A percentile compares a stretch with the other conserved stretches of the same genome.
Evolutionary conservation across 2,113 vertebrate species (phyloP).

Genomic region (Callaeas wilsoni): DNA sequence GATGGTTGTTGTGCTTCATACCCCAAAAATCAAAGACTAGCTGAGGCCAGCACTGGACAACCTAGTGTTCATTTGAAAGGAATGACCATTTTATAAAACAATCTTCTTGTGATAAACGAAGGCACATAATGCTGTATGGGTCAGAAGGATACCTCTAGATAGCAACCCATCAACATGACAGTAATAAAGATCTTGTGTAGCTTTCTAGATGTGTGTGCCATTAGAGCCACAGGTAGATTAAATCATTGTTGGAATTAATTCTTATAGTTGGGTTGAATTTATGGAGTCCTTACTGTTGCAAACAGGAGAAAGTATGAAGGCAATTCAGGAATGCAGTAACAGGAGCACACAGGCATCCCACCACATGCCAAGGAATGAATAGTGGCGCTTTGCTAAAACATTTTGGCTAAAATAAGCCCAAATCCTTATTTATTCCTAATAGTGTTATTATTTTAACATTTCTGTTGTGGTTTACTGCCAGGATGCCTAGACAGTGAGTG

Average conservation of each 20-base stretch:
- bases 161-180: not conserved
- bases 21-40: not conserved
- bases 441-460: conserved; percentile 39
- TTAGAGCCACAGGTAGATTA: not conserved
- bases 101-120: not conserved
- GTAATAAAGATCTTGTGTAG: not conserved
- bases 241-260: not conserved
- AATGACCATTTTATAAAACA: not conserved
- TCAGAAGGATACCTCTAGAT: not conserved
- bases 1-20: not conserved
- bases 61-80: not conserved
- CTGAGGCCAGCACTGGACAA: not conserved
- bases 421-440: conserved; percentile 7
- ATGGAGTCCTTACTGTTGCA: not conserved
- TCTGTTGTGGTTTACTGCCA: conserved; percentile 16
- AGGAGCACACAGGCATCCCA: not conserved
- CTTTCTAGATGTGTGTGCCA: not conserved
- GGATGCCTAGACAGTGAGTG: conserved; percentile 28
- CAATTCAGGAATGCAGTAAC: not conserved
- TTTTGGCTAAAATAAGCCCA: conserved; percentile 2
- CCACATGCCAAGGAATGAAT: not conserved
- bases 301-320: not conserved
- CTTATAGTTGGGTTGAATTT: not conserved
- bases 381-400: not conserved
- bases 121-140: too few species aligned